These are phyloP conservation scores for Leuciscus idus DNA, from an alignment of 2,113 vertebrate species.

Conservation along the genomic window DNA sequence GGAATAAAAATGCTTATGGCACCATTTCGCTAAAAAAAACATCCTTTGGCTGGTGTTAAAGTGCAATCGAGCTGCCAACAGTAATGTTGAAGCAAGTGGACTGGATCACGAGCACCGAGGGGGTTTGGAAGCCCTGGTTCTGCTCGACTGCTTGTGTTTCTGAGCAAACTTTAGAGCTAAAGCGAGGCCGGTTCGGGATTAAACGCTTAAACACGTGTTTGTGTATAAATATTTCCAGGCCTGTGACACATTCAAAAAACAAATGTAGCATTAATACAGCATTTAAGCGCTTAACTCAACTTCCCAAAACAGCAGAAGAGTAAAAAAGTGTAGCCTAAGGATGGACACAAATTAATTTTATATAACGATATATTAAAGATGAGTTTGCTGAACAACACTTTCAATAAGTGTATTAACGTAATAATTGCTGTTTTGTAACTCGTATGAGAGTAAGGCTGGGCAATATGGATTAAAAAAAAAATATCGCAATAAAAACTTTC, in stretches of 20 bases:
- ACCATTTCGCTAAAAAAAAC: not conserved
- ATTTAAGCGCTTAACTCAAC: not conserved
- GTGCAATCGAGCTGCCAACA: not conserved
- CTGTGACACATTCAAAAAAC: not conserved
- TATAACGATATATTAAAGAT: not conserved
- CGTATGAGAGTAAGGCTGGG: too few species aligned
- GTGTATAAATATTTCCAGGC: not conserved
- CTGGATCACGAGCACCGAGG: not conserved
- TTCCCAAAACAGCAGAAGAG: not conserved
- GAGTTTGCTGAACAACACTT: not conserved
- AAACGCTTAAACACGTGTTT: not conserved
- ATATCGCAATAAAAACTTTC: too few species aligned
- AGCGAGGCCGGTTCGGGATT: not conserved
- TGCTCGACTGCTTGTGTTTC: not conserved
- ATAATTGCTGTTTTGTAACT: too few species aligned
- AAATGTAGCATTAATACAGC: not conserved
- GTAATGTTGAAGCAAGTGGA: not conserved
- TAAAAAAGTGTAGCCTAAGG: not conserved
- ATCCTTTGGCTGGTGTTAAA: not conserved
- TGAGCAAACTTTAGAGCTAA: not conserved
- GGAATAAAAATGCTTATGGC: not conserved
- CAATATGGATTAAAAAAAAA: too few species aligned
- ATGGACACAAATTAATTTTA: not conserved
- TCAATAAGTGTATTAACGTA: not conserved
- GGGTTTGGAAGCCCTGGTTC: not conserved